Percentiles rank a stretch among this genome's conserved stretches.
Evolutionary conservation across 2,113 vertebrate genomes (phyloP).

Genomic region (Corvus cornix): DNA sequence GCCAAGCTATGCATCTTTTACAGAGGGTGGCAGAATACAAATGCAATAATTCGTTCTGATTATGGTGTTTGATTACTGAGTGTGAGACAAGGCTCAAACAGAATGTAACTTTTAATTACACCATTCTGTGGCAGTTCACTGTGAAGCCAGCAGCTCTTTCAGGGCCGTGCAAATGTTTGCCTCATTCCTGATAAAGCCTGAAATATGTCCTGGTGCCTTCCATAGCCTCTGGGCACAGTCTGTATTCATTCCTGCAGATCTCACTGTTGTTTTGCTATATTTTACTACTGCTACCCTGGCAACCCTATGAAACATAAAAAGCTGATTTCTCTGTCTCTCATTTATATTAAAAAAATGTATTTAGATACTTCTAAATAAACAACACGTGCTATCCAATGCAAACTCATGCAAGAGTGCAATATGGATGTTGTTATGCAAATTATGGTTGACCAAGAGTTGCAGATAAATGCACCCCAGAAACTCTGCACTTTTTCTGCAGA

Average conservation of each 20-base stretch:
- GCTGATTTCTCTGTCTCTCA: constrained; percentile 21
- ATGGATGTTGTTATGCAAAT: neutral
- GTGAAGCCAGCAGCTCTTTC: constrained; percentile 31
- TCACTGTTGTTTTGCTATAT: constrained; percentile 43
- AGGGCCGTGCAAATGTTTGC: constrained; percentile 34
- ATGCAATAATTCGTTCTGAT: neutral
- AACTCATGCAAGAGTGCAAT: neutral
- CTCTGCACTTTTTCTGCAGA: neutral
- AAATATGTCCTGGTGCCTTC: constrained; percentile 53
- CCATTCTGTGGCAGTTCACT: constrained; percentile 36
- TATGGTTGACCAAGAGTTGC: neutral
- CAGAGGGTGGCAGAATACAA: neutral
- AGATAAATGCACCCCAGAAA: neutral
- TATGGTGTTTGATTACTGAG: constrained; percentile 54
- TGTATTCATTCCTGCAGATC: constrained; percentile 55
- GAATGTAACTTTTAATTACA: constrained; percentile 63
- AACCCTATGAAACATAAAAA: constrained; percentile 48
- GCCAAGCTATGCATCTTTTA: constrained; percentile 14
- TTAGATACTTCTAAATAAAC: constrained; percentile 10
- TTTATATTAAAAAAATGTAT: neutral
- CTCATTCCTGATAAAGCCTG: constrained; percentile 45
- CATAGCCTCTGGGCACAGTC: constrained; percentile 29
- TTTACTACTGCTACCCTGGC: constrained; percentile 51
- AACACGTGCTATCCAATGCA: neutral
- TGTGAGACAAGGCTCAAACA: constrained; percentile 43